A percentile compares a stretch with the other conserved stretches of the same genome.
phyloP scores from a whole-genome alignment of 2,113 vertebrate species.

The Cinclus cinclus region DNA sequence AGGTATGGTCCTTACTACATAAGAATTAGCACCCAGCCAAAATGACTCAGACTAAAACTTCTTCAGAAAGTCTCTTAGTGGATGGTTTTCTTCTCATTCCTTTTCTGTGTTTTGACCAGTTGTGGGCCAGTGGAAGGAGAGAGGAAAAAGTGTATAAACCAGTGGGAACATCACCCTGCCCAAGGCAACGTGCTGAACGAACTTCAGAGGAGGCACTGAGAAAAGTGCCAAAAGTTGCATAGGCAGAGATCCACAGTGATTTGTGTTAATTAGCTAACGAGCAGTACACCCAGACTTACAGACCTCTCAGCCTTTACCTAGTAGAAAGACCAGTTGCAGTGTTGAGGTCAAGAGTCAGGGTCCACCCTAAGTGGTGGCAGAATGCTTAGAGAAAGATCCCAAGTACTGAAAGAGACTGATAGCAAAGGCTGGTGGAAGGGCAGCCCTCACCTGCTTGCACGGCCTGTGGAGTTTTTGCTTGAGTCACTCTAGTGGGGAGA shows the following conservation, averaged over 20 bases:
- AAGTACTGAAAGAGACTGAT: background rate
- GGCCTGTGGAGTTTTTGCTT: background rate
- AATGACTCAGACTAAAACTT: background rate
- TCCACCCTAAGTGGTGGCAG: background rate
- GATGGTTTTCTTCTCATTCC: background rate
- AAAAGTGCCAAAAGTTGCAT: background rate
- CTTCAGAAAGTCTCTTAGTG: background rate
- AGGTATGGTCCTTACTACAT: background rate
- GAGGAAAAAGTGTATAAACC: background rate
- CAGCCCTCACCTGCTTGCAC: background rate
- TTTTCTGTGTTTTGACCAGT: background rate
- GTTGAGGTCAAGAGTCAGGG: background rate
- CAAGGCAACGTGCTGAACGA: accelerated
- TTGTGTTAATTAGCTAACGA: background rate
- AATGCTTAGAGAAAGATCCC: background rate
- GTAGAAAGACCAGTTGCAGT: background rate
- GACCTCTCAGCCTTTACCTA: background rate
- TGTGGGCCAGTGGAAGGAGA: background rate
- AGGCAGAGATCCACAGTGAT: background rate
- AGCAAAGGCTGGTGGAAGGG: background rate
- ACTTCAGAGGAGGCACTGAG: background rate
- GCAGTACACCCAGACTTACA: background rate
- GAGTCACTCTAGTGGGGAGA: background rate
- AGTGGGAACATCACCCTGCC: background rate
- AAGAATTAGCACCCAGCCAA: background rate